A percentile compares a stretch with the other conserved stretches of the same genome.
Evolutionary conservation across 1,140 invertebrate species (phyloP).

Genomic region (Dolichoris vasculosae): DNA sequence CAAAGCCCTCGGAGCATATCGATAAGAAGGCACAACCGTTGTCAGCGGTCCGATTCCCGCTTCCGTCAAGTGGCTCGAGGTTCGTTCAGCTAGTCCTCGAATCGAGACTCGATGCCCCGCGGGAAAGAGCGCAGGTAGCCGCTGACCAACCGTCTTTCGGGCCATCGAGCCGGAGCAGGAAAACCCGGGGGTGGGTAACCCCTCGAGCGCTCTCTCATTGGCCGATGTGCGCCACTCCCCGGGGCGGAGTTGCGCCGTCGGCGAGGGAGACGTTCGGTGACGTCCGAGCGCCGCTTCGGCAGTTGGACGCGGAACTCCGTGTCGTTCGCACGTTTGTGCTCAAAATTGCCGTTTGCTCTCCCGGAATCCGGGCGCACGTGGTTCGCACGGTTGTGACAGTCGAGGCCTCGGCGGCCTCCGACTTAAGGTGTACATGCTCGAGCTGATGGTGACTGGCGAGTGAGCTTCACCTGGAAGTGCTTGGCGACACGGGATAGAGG

Average conservation of each 20-base stretch:
- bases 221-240: slow-evolving; percentile 67
- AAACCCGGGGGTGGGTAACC: slow-evolving; percentile 58
- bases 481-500: not conserved
- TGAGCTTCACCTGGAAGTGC: not conserved
- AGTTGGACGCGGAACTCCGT: slow-evolving; percentile 67
- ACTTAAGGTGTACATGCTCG: not conserved
- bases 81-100: not conserved
- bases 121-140: not conserved
- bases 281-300: slow-evolving; percentile 54
- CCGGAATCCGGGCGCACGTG: not conserved
- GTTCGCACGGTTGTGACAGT: not conserved
- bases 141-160: not conserved
- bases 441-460: not conserved
- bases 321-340: slow-evolving; percentile 49
- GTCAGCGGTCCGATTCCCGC: not conserved
- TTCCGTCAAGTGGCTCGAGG: not conserved
- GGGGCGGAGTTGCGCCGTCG: slow-evolving; percentile 63
- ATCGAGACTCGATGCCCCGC: not conserved
- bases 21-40: not conserved
- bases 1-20: not conserved
- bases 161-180: not conserved
- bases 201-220: slow-evolving; percentile 61
- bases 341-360: too few relatives aligned
- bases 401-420: not conserved
- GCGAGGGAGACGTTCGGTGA: slow-evolving; percentile 49